These are phyloP conservation scores for Gonioctena quinquepunctata DNA, from an alignment of 1,140 invertebrate genomes.

Conservation along the genomic window DNA sequence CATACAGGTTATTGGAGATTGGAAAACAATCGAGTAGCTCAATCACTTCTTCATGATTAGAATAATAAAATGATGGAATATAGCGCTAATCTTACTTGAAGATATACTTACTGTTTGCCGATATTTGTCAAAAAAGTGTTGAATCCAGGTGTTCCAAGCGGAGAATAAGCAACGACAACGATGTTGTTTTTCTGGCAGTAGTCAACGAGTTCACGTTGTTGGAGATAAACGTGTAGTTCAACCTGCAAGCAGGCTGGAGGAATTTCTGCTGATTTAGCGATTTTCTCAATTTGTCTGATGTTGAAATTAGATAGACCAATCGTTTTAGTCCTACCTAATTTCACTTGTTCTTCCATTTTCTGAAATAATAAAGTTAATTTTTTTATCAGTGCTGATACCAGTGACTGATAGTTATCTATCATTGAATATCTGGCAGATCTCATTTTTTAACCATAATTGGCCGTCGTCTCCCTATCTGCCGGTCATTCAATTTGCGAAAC, in stretches of 20 bases:
- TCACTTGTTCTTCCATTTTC: constrained; percentile 75
- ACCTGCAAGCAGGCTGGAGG: constrained; percentile 74
- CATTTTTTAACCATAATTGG: too few species aligned
- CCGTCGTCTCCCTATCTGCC: too few species aligned
- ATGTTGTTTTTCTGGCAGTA: constrained; percentile 74
- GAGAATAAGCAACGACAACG: constrained; percentile 78
- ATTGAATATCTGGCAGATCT: too few species aligned
- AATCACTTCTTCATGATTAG: too few species aligned
- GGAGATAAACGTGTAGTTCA: constrained; percentile 80
- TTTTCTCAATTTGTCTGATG: constrained; percentile 65
- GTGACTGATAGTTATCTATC: too few species aligned
- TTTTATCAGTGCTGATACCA: too few species aligned
- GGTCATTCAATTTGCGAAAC: too few species aligned
- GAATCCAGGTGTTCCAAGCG: constrained; percentile 72
- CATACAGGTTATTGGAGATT: too few species aligned
- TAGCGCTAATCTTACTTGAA: too few species aligned
- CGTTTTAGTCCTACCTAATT: constrained; percentile 63
- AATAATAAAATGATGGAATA: too few species aligned
- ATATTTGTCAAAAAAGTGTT: constrained; percentile 25
- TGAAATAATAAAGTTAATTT: constrained; percentile 41
- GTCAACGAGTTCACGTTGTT: constrained; percentile 73
- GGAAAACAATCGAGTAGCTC: too few species aligned
- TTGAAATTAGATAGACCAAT: constrained; percentile 82
- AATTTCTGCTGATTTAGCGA: constrained; percentile 66
- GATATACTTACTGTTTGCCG: neutral